These are phyloP conservation scores for Hephaestus fuliginosus DNA, from an alignment of 2,797 vertebrate species.

Conservation along the genomic window DNA sequence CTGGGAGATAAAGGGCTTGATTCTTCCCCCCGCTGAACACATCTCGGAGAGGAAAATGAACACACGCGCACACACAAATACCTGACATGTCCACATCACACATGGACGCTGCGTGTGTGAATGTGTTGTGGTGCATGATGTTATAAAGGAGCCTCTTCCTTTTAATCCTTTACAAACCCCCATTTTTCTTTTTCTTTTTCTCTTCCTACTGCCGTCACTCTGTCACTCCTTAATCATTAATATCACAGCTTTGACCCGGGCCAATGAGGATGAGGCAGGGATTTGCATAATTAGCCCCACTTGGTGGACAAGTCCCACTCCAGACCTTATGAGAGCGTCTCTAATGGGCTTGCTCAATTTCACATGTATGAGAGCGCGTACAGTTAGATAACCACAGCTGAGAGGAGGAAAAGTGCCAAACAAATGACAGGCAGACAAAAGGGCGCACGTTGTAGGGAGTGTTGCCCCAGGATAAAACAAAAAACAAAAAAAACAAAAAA, in stretches of 20 bases:
- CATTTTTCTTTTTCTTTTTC: constrained; percentile 21
- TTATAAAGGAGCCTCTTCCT: constrained; percentile 18
- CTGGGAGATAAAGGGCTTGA: constrained; percentile 74
- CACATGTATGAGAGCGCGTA: constrained; percentile 55
- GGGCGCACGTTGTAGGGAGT: constrained; percentile 27
- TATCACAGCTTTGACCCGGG: constrained; percentile 73
- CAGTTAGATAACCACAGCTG: constrained; percentile 61
- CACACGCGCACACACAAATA: constrained; percentile 19
- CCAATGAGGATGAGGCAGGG: constrained; percentile 74
- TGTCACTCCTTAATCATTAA: constrained; percentile 69
- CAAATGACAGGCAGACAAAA: constrained; percentile 45
- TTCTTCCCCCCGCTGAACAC: constrained; percentile 71
- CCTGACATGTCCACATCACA: not conserved
- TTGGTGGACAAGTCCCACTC: constrained; percentile 79
- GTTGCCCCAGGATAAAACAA: constrained; percentile 15
- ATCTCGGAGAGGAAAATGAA: constrained; percentile 45
- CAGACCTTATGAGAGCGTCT: constrained; percentile 70
- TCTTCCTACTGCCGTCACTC: constrained; percentile 55
- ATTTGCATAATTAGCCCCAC: constrained; percentile 83
- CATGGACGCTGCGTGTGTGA: not conserved
- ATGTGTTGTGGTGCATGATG: not conserved
- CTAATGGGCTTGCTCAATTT: constrained; percentile 68
- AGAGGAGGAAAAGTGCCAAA: constrained; percentile 41
- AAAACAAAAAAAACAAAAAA: not conserved
- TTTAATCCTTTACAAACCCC: constrained; percentile 43